Evolutionary conservation across 1,140 invertebrate genomes (phyloP), one percentile per base, ranked within the genome.

Genomic region (Ectropis grisescens): DNA sequence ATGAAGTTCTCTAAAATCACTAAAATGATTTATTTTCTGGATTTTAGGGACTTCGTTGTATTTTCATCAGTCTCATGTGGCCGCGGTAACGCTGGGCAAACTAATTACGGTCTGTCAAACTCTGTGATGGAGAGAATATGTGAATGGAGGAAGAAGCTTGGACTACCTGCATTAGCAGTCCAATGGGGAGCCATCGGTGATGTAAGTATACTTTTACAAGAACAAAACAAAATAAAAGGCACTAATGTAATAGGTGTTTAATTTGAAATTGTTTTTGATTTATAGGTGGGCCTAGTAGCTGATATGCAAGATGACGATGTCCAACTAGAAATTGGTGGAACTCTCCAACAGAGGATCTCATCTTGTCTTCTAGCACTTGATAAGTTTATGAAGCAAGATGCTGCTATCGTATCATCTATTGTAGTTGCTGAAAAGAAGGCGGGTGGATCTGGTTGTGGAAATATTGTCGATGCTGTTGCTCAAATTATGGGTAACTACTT

Each of bases 51-150:
- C 49, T 91, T 91, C 50, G 87, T 90, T 2, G 87, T 93, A 11
- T 97, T 96, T 72, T 96, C 94, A 1, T 95, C 92, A 28, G 91
- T 96, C 2, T 91, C 90, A 15, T 95, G 93, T 71, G 94, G 94
- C 3, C 85, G 93, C 29, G 95, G 95, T 39, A 96, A 97, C 72
- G 87, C 89, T 25, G 94, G 94, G 2, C 94, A 96, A 74, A 88
- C 91, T 0, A 97, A 96, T 72, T 97, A 97, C 67, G 95, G 89
- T 22, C 86, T 89, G 79, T 85, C 88, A 4, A 91, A 91, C 68
- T 90, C 89, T 0, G 76, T 89, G 7, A 91, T 91, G 89, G 90
- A 91, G 68, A 83, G 88, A 37, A 86, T 91, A 31, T 89, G 90
- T 48, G 89, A 91, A 53, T 47, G 70, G 45, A 76, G 89, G 14